These are phyloP conservation scores for Pluvianellus socialis DNA, from an alignment of 2,113 vertebrate species.

Conservation along the genomic window DNA sequence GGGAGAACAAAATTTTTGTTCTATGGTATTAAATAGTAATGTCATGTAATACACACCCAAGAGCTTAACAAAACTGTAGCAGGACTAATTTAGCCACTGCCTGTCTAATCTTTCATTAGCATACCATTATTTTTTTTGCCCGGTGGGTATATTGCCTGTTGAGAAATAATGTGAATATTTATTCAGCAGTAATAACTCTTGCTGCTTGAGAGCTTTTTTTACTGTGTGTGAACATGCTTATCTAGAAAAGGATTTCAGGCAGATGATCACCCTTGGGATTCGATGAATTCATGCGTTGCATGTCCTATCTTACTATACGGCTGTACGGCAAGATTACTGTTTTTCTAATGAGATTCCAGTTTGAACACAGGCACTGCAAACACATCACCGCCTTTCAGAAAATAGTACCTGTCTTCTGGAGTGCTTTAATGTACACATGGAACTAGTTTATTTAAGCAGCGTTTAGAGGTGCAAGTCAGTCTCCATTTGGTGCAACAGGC, in stretches of 20 bases:
- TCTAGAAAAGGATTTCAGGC: conserved; percentile 26
- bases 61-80: not conserved
- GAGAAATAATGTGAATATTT: conserved; percentile 11
- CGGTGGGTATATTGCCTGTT: not conserved
- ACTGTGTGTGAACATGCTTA: not conserved
- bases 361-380: not conserved
- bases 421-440: not conserved
- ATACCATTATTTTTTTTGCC: conserved; percentile 26
- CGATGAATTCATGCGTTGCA: not conserved
- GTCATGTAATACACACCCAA: conserved; percentile 3
- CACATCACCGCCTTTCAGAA: not conserved
- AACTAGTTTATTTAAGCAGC: not conserved
- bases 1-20: not conserved
- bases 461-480: not conserved
- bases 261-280: conserved; percentile 31
- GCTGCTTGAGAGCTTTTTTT: not conserved
- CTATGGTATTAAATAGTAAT: not conserved
- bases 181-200: conserved; percentile 35
- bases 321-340: not conserved
- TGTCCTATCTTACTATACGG: not conserved
- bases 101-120: conserved; percentile 24
- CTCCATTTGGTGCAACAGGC: not conserved
- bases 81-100: conserved; percentile 17
- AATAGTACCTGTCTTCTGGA: not conserved
- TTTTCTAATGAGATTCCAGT: not conserved